Base-by-base conservation (phyloP, 2,797 vertebrate genomes). In the Lithobates pipiens region DNA sequence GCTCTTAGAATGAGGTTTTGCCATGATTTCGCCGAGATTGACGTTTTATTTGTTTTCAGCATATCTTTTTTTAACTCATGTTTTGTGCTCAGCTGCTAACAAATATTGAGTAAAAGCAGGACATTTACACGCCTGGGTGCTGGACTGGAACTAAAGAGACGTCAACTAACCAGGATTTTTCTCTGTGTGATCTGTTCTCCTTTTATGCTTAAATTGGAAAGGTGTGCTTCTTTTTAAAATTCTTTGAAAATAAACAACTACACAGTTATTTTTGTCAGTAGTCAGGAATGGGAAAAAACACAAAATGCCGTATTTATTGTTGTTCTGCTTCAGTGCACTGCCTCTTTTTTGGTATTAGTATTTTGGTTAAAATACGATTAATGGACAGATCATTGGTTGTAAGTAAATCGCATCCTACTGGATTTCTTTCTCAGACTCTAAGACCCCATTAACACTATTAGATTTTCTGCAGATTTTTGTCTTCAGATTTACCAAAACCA, bases 351-450 rank as follows among this genome's bases (percentile, higher is more conserved):
- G 82, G 29, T 16, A 75, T 39, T 4, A 85, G 42, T 78, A 83
- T 44, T 72, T 79, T 84, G 61, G 57, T 77, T 75, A 27, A 32
- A 44, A 86, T 34, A 84, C 84, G 76, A 87, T 87, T 76, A 82
- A 88, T 27, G 46, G 44, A 81, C 8, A 88, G 88, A 68, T n/a
- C 10, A 80, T 77, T 88, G 76, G 85, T 1, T 87, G 27, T 68
- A 83, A 77, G 15, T 1, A 65, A 70, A 39, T 13, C 50, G 16
- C 76, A 84, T 57, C 73, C 9, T 36, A 18, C 54, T n/a, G 42
- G 21, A 29, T 86, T 83, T 50, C 73, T 73, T 87, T 90, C 73
- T 88, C 68, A 85, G 81, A 36, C 72, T 84, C 42, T 0, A 36
- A 34, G 29, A 29, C 29, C 29, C 29, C 29, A 29, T 29, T 1